Evolutionary conservation across 2,888 invertebrate genomes (phyloP), one percentile per base, ranked within the genome.

Genomic region (Heliconius erato): DNA sequence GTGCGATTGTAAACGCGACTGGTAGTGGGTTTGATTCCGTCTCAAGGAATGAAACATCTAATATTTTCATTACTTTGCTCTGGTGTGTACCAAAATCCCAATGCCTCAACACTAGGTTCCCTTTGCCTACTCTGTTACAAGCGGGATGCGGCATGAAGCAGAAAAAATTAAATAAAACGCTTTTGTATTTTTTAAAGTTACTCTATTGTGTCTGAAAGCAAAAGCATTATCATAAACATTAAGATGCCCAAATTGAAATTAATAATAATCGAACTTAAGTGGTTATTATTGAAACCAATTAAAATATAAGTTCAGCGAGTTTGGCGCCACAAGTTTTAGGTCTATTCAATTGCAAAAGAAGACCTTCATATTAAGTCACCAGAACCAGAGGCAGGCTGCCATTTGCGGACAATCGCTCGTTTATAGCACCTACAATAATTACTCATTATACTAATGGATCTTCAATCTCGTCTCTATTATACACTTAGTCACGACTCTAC

Each of bases 361-460:
- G 92, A 88, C 94, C 94, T 94, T 94, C 92, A 87, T 87, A 84
- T 88, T 87, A 87, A 81, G 78, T 71, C 83, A 87, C 86, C 86
- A 88, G 89, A 90, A 90, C 89, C 90, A 87, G 89, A 85, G 88
- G 89, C 88, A 86, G 87, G 86, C 67, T 74, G 84, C 85, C 86
- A 86, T 87, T 86, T 86, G 85, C 83, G 85, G 84, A 88, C 91
- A 89, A 90, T 90, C 90, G 87, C 91, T 89, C 86, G 88, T 88
- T 89, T 88, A 87, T 89, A 89, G 87, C 88, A 85, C 86, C 90
- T 91, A 89, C 72, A 72, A 72, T 93, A 94, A 94, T 94, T 93
- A 93, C 91, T 93, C 91, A 93, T 92, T 92, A 94, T 87, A 86
- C 89, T 94, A 94, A 94, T 94, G 93, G 93, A 91, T 90, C 89